Conservation (phyloP, 1,140 invertebrate species). For the Stegodyphus mimosarum region DNA sequence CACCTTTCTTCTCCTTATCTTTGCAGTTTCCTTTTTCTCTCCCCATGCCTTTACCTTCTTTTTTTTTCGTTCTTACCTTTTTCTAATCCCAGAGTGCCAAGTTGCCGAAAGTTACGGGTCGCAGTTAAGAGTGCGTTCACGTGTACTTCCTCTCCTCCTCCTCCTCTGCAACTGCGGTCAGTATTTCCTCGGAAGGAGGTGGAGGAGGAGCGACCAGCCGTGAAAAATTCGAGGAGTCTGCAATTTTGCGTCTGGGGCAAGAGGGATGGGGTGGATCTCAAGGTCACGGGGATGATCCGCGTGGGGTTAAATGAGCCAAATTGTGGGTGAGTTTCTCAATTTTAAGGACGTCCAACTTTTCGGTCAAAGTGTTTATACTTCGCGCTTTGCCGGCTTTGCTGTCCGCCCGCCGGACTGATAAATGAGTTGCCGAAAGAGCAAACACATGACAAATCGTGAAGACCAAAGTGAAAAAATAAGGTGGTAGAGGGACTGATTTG, state of each 20-base stretch:
- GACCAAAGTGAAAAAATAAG: background rate
- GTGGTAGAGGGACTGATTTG: no score
- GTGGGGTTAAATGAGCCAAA: slow-evolving; percentile 30
- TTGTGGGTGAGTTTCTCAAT: slow-evolving; percentile 17
- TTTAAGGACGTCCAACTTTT: background rate
- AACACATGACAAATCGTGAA: background rate
- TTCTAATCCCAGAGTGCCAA: no score
- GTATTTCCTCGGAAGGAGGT: background rate
- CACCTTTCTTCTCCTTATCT: background rate
- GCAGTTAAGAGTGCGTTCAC: slow-evolving; percentile 1
- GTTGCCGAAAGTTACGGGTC: background rate
- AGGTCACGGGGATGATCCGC: slow-evolving; percentile 21
- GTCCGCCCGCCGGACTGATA: background rate
- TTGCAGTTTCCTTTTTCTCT: background rate
- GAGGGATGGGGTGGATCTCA: background rate
- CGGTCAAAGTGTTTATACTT: slow-evolving; percentile 13
- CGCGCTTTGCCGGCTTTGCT: background rate
- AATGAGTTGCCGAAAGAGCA: background rate
- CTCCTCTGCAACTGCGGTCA: background rate
- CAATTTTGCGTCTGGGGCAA: no score
- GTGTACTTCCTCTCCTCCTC: slow-evolving; percentile 15
- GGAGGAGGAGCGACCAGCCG: background rate
- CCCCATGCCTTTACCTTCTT: no score
- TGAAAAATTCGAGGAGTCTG: slow-evolving; percentile 34
- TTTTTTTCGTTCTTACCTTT: background rate